Conservation (phyloP, 2,113 vertebrate genomes). For the Seriola rivoliana region DNA sequence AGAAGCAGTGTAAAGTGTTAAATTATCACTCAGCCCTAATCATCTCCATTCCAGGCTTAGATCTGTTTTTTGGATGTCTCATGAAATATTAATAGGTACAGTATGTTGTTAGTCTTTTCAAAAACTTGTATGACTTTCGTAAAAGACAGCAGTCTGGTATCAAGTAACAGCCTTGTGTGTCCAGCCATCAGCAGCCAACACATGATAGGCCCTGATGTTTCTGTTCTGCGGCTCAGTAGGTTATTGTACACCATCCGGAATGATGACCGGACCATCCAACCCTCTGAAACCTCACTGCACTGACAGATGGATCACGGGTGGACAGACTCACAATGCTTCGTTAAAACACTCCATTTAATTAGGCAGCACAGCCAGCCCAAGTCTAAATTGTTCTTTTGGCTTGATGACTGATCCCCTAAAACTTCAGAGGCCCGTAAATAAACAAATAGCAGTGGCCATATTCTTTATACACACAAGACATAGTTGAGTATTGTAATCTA, state of each 20-base stretch:
- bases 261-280: conserved; percentile 41
- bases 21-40: neutral
- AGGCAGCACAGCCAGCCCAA: conserved; percentile 47
- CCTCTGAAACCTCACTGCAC: conserved; percentile 35
- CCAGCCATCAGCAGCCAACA: conserved; percentile 43
- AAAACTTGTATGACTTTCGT: conserved; percentile 18
- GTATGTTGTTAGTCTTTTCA: conserved; percentile 8
- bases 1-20: neutral
- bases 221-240: conserved; percentile 49
- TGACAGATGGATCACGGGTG: conserved; percentile 71
- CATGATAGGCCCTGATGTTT: conserved; percentile 51
- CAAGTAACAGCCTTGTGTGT: conserved; percentile 44
- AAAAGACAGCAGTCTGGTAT: conserved; percentile 54
- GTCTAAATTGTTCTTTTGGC: conserved; percentile 40
- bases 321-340: conserved; percentile 22
- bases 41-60: neutral
- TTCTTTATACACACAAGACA: conserved; percentile 38
- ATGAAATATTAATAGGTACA: conserved; percentile 25
- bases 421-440: conserved; percentile 30
- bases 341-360: conserved; percentile 75
- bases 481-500: conserved; percentile 53
- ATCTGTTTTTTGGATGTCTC: neutral
- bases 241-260: conserved; percentile 61
- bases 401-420: conserved; percentile 39
- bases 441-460: conserved; percentile 23